Conservation (phyloP, 2,888 invertebrate species). For the Lampropteryx suffumata region DNA sequence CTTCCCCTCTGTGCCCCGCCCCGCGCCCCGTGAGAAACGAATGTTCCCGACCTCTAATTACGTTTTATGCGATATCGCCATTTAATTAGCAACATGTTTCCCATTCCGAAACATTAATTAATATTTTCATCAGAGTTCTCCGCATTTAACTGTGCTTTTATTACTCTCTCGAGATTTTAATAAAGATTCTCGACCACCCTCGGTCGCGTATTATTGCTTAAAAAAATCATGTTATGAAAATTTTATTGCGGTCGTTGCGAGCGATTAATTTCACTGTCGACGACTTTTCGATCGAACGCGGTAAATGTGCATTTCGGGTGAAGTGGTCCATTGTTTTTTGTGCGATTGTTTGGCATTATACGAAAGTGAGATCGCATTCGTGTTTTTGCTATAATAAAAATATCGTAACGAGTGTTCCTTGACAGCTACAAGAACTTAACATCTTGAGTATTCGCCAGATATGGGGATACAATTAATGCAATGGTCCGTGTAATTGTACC, state of each 20-base stretch:
- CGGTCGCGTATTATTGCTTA: slow-evolving; percentile 71
- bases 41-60: slow-evolving; percentile 79
- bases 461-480: slow-evolving; percentile 71
- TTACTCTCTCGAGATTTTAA: slow-evolving; percentile 80
- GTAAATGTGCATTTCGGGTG: slow-evolving; percentile 49
- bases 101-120: slow-evolving; percentile 81
- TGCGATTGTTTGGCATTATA: slow-evolving; percentile 49
- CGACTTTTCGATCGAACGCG: slow-evolving; percentile 51
- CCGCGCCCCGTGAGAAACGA: slow-evolving; percentile 73
- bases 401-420: slow-evolving; percentile 48
- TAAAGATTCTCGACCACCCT: slow-evolving; percentile 81
- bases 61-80: slow-evolving; percentile 81
- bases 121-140: slow-evolving; percentile 81
- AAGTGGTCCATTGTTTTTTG: slow-evolving; percentile 43
- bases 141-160: slow-evolving; percentile 81
- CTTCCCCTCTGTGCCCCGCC: slow-evolving; percentile 28
- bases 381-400: slow-evolving; percentile 60
- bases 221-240: slow-evolving; percentile 70
- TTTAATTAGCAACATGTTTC: slow-evolving; percentile 82
- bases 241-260: slow-evolving; percentile 61
- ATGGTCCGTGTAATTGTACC: slow-evolving; percentile 65
- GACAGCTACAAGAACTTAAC: slow-evolving; percentile 52
- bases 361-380: slow-evolving; percentile 41
- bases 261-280: slow-evolving; percentile 59
- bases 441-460: slow-evolving; percentile 60